Evolutionary conservation across 2,797 vertebrate genomes (phyloP).

Genomic region (Linurgus olivaceus): DNA sequence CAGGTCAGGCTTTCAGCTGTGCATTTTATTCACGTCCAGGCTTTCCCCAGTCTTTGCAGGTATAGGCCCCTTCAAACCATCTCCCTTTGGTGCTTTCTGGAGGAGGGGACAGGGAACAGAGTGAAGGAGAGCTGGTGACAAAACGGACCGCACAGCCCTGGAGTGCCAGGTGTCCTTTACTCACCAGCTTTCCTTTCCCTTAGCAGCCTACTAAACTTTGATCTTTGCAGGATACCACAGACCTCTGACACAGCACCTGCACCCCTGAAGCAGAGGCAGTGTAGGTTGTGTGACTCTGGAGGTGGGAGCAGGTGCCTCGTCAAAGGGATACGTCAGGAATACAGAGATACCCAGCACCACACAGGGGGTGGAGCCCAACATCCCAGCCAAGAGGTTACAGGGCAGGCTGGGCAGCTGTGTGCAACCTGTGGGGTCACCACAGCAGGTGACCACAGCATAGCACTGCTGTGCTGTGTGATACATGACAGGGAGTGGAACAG

Average conservation of each 20-base stretch:
- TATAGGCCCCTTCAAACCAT: not conserved
- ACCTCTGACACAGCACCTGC: not conserved
- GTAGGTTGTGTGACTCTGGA: not conserved
- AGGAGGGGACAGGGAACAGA: not conserved
- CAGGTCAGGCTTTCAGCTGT: not conserved
- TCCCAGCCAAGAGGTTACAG: not conserved
- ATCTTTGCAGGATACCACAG: not conserved
- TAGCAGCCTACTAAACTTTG: not conserved
- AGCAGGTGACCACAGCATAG: not conserved
- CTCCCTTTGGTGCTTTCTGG: not conserved
- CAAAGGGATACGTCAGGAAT: not conserved
- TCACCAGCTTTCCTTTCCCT: not conserved
- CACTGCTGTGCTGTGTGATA: not conserved
- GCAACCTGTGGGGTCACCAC: accelerated
- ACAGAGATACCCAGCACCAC: not conserved
- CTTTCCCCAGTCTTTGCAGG: not conserved
- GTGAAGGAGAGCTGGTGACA: not conserved
- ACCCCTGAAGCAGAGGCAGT: not conserved
- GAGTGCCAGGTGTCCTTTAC: not conserved
- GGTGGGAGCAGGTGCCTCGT: not conserved
- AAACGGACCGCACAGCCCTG: not conserved
- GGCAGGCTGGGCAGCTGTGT: not conserved
- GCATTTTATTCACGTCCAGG: not conserved
- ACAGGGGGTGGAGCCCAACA: accelerated
- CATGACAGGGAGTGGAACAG: not conserved